Conservation (phyloP, 2,113 vertebrate genomes). For the Amphilophus citrinellus region DNA sequence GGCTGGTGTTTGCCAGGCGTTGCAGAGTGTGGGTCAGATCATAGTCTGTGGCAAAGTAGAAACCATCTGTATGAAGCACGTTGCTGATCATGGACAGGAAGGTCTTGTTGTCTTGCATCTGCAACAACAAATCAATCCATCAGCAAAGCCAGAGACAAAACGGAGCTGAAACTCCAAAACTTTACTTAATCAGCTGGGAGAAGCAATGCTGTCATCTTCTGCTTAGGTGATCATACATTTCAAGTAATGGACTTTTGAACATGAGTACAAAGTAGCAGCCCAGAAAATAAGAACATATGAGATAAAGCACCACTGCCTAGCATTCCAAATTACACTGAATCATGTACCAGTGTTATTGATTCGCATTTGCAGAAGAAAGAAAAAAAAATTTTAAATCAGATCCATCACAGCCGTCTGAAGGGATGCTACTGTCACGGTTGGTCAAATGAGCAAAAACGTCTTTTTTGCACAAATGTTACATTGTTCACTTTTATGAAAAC, state of each 20-base stretch:
- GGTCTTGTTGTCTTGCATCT: slow-evolving; percentile 96
- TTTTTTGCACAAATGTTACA: background rate
- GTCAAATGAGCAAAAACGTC: too few relatives aligned
- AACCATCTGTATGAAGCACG: slow-evolving; percentile 90
- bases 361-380: background rate
- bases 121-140: slow-evolving; percentile 33
- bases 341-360: background rate
- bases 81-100: slow-evolving; percentile 94
- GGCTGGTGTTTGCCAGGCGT: slow-evolving; percentile 94
- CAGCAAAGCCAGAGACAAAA: background rate
- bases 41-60: slow-evolving; percentile 93
- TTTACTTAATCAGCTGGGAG: background rate
- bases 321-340: background rate
- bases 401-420: too few relatives aligned
- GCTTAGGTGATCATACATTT: background rate
- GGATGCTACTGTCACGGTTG: too few relatives aligned
- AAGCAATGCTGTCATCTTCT: background rate
- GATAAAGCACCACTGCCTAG: background rate
- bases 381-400: background rate
- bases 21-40: slow-evolving; percentile 95
- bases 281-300: background rate
- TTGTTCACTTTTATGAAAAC: background rate
- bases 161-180: background rate
- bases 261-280: background rate
- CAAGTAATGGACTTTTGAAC: background rate